Evolutionary conservation across 2,888 invertebrate genomes (phyloP).

Genomic region (Artemia sinica): DNA sequence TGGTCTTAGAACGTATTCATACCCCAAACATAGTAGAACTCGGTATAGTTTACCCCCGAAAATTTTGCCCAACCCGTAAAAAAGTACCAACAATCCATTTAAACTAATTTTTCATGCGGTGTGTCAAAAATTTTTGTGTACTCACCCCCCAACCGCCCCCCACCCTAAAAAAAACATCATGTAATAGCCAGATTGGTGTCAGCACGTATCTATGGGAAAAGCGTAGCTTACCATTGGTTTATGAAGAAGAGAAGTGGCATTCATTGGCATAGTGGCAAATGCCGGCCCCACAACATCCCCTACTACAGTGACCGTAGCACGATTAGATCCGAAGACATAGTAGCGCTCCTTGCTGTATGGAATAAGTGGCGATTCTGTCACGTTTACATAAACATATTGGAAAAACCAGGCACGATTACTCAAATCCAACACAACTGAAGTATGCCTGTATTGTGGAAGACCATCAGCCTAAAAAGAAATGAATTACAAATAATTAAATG

Average conservation of each 20-base stretch:
- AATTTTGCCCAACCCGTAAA: no score
- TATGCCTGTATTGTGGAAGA: slow-evolving; percentile 74
- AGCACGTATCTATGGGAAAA: neutral
- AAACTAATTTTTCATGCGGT: no score
- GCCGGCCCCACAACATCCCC: slow-evolving; percentile 85
- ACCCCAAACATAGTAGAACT: no score
- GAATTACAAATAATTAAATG: slow-evolving; percentile 23
- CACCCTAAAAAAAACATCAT: slow-evolving; percentile 11
- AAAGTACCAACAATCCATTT: no score
- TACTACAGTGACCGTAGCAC: slow-evolving; percentile 58
- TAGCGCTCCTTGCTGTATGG: slow-evolving; percentile 77
- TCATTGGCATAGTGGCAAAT: slow-evolving; percentile 79
- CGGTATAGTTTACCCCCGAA: no score
- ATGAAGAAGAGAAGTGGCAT: slow-evolving; percentile 58
- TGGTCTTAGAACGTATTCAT: no score
- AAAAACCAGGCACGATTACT: slow-evolving; percentile 78
- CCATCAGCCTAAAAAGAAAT: slow-evolving; percentile 52
- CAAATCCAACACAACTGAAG: slow-evolving; percentile 73
- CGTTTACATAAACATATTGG: slow-evolving; percentile 87
- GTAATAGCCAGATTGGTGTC: neutral
- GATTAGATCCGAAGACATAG: slow-evolving; percentile 84
- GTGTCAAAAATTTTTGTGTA: neutral
- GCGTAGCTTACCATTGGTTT: slow-evolving; percentile 50
- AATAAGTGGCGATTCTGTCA: slow-evolving; percentile 79
- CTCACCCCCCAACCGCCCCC: neutral